Evolutionary conservation across 2,888 invertebrate genomes (phyloP).

Genomic region (Prostheceraeus crozeri): DNA sequence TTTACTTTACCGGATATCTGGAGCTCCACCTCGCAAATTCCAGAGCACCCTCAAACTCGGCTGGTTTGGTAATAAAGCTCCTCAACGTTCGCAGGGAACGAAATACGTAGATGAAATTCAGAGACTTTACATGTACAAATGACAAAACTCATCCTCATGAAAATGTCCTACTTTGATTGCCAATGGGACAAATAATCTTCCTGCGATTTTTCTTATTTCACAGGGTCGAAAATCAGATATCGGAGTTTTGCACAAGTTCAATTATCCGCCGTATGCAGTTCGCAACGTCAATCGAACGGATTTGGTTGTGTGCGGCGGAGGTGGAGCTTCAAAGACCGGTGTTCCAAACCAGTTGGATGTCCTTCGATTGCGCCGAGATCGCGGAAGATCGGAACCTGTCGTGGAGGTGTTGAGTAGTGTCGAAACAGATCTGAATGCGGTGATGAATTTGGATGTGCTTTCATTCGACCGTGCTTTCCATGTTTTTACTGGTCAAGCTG

Average conservation of each 20-base stretch:
- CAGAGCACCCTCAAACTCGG: too few species aligned
- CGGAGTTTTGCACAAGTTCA: conserved; percentile 31
- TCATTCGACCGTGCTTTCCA: background rate
- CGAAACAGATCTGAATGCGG: background rate
- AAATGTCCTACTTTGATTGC: too few species aligned
- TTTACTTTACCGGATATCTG: too few species aligned
- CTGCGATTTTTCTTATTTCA: too few species aligned
- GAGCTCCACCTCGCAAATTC: too few species aligned
- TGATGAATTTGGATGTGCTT: background rate
- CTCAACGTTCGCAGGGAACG: too few species aligned
- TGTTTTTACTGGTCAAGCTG: background rate
- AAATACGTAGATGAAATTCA: too few species aligned
- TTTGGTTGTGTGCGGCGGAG: conserved; percentile 28
- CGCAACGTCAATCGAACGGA: background rate
- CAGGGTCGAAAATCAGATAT: conserved; percentile 11
- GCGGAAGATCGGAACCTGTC: background rate
- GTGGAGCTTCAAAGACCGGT: conserved; percentile 34
- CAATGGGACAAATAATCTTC: too few species aligned
- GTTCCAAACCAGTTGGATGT: conserved; percentile 32
- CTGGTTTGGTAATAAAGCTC: too few species aligned
- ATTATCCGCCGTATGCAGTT: conserved; percentile 32
- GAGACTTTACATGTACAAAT: too few species aligned
- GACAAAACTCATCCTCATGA: too few species aligned
- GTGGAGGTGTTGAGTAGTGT: conserved; percentile 1
- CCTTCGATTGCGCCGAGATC: conserved; percentile 2